Conservation (phyloP, 2,888 invertebrate genomes). For the Acrocyrtus sp. region DNA sequence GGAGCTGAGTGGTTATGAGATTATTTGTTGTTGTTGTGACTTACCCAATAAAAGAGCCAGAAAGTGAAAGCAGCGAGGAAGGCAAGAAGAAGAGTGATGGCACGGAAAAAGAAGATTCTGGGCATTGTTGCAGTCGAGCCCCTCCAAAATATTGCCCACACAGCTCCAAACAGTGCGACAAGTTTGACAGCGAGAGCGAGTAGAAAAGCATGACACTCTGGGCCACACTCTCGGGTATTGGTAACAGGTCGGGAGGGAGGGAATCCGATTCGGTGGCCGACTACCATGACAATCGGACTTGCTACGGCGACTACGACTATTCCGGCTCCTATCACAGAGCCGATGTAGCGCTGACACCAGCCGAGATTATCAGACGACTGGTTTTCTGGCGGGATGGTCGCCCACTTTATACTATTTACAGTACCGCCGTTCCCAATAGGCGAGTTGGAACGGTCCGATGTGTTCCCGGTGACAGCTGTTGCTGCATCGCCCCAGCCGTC, state of each 20-base stretch:
- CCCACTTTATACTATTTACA: slow-evolving; percentile 60
- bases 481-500: slow-evolving; percentile 99
- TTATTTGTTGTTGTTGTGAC: no score
- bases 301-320: slow-evolving; percentile 86
- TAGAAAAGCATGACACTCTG: slow-evolving; percentile 93
- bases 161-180: slow-evolving; percentile 85
- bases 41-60: slow-evolving; percentile 98
- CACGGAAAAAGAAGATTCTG: slow-evolving; percentile 88
- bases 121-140: slow-evolving; percentile 88
- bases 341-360: slow-evolving; percentile 72
- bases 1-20: no score
- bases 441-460: slow-evolving; percentile 94
- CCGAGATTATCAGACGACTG: slow-evolving; percentile 56
- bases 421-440: slow-evolving; percentile 59
- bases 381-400: slow-evolving; percentile 53
- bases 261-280: slow-evolving; percentile 67
- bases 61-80: slow-evolving; percentile 94
- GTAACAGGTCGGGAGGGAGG: slow-evolving; percentile 56
- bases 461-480: slow-evolving; percentile 95
- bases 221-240: slow-evolving; percentile 78
- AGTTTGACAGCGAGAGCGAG: slow-evolving; percentile 92
- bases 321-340: slow-evolving; percentile 81
- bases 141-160: slow-evolving; percentile 92
- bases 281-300: slow-evolving; percentile 94
- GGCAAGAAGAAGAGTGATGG: slow-evolving; percentile 87